A percentile compares a stretch with the other conserved stretches of the same genome.
phyloP scores from a whole-genome alignment of 2,888 invertebrate species.

The Nymphalis c-album region DNA sequence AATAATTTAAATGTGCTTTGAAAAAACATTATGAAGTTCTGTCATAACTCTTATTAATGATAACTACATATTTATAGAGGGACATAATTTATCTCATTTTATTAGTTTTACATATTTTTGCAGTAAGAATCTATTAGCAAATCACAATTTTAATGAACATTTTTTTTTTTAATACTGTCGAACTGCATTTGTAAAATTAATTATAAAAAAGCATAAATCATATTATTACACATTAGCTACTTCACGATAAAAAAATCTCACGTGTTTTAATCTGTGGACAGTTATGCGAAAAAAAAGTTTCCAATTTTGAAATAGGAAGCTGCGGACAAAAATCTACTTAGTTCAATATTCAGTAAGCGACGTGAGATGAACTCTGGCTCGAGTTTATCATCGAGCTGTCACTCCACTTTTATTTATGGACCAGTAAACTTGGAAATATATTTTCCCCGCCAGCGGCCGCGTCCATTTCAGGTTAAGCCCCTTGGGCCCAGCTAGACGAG shows the following conservation, averaged over 20 bases:
- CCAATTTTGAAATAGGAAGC: constrained; percentile 7
- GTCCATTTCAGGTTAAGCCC: constrained; percentile 80
- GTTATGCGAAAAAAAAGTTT: constrained; percentile 13
- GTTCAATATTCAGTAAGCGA: constrained; percentile 75
- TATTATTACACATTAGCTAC: not conserved
- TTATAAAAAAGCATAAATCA: too few species aligned
- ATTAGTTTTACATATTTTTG: too few species aligned
- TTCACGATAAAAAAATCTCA: not conserved
- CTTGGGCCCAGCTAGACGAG: constrained; percentile 77
- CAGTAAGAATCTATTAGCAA: too few species aligned
- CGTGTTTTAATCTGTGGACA: not conserved
- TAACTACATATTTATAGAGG: too few species aligned
- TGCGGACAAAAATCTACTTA: constrained; percentile 38
- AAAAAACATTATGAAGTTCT: too few species aligned
- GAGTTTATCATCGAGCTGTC: constrained; percentile 80
- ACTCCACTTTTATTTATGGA: constrained; percentile 79
- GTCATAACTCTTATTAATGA: too few species aligned
- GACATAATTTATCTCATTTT: too few species aligned
- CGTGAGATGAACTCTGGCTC: constrained; percentile 72
- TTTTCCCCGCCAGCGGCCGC: constrained; percentile 75
- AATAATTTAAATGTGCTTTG: too few species aligned
- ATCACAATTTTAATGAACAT: too few species aligned
- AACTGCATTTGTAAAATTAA: too few species aligned
- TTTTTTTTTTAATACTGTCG: too few species aligned
- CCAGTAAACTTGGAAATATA: constrained; percentile 81